Conservation (phyloP, 1,140 invertebrate species). For the Piezodorus guildinii region DNA sequence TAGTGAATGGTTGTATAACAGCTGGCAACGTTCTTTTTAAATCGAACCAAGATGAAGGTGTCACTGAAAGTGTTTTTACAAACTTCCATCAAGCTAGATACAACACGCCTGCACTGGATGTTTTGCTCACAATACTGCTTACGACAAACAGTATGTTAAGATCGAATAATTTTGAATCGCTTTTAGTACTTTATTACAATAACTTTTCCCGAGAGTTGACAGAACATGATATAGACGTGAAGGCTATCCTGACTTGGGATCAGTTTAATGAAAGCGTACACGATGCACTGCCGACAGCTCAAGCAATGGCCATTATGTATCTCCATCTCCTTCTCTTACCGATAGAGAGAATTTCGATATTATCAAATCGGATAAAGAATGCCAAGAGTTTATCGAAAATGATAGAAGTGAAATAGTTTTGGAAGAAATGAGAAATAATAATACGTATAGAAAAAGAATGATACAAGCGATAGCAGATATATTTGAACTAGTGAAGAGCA, state of each 20-base stretch:
- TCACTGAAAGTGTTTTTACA: background rate
- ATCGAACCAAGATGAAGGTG: background rate
- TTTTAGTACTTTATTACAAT: slow-evolving; percentile 16
- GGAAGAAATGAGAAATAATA: slow-evolving; percentile 16
- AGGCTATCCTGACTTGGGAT: slow-evolving; percentile 4
- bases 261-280: slow-evolving; percentile 14
- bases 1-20: slow-evolving; percentile 13
- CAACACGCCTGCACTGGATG: slow-evolving; percentile 13
- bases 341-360: background rate
- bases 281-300: background rate
- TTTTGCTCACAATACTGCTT: slow-evolving; percentile 13
- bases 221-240: background rate
- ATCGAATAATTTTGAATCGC: slow-evolving; percentile 4
- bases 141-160: slow-evolving; percentile 7
- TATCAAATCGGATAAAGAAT: slow-evolving; percentile 1
- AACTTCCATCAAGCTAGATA: slow-evolving; percentile 18
- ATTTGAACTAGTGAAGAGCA: background rate
- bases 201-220: background rate
- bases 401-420: slow-evolving; percentile 15
- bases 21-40: slow-evolving; percentile 19
- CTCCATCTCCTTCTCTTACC: slow-evolving; percentile 15
- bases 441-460: slow-evolving; percentile 16
- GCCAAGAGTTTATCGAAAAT: background rate
- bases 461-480: slow-evolving; percentile 9
- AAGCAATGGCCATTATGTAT: slow-evolving; percentile 16